phyloP scores from a whole-genome alignment of 2,797 vertebrate genomes.

The Pachyuromys duprasi region DNA sequence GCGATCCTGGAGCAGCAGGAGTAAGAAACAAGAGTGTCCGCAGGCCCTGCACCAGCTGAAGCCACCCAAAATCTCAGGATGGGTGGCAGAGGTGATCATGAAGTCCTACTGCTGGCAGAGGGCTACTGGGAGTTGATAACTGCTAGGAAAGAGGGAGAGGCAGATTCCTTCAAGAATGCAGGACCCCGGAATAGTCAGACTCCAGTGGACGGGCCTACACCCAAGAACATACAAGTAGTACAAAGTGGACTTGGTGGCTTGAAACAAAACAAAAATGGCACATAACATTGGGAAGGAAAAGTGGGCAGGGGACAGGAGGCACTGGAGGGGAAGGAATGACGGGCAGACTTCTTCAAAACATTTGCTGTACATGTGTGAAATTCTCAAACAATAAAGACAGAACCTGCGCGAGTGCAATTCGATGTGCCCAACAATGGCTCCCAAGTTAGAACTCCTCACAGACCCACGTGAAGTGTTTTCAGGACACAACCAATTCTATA shows the following conservation, averaged over 20 bases:
- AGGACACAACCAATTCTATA: not conserved
- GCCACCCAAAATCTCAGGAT: not conserved
- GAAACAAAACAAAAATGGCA: not conserved
- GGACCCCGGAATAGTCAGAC: too few relatives aligned
- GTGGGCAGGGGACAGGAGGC: not conserved
- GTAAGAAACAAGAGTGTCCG: not conserved
- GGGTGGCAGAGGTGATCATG: not conserved
- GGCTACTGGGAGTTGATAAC: not conserved
- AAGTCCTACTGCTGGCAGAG: not conserved
- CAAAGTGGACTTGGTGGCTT: not conserved
- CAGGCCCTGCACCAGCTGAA: too few relatives aligned
- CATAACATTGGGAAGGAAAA: not conserved
- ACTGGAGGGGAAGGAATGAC: not conserved
- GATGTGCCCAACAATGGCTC: not conserved
- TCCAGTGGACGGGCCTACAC: not conserved
- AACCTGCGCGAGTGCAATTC: not conserved
- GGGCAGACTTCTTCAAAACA: not conserved
- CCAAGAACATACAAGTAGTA: not conserved
- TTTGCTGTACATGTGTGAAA: not conserved
- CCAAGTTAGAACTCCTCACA: not conserved
- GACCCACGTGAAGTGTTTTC: not conserved
- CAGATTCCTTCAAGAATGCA: not conserved
- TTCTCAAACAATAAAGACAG: not conserved
- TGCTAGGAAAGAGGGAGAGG: not conserved
- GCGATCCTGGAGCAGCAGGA: not conserved